Evolutionary conservation across 2,113 vertebrate species (phyloP).

Genomic region (Thalassarche chlororhynchos): DNA sequence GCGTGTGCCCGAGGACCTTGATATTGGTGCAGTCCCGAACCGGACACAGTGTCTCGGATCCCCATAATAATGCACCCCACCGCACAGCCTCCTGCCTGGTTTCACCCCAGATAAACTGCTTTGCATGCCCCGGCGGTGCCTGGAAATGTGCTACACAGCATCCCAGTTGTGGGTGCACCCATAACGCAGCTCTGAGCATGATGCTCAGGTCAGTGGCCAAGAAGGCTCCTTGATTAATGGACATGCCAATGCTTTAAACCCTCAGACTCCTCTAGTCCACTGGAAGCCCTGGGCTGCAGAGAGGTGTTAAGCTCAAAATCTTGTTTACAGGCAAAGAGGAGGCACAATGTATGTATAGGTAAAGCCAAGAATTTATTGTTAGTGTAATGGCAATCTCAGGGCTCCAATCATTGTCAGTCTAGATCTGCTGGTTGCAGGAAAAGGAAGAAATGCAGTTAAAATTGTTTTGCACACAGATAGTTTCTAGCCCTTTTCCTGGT

Average conservation of each 20-base stretch:
- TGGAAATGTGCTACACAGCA: not conserved
- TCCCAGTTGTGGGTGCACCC: not conserved
- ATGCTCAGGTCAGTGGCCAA: not conserved
- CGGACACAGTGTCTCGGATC: accelerated
- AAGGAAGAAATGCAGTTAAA: not conserved
- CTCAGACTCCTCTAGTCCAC: not conserved
- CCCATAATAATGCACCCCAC: not conserved
- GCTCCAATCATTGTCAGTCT: not conserved
- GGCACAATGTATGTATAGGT: not conserved
- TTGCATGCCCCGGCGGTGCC: accelerated
- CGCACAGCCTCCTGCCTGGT: not conserved
- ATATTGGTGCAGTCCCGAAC: too few species aligned
- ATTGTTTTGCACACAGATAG: not conserved
- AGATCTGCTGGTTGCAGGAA: not conserved
- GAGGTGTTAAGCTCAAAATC: not conserved
- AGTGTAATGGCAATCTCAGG: not conserved
- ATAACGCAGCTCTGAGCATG: not conserved
- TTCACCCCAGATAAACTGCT: not conserved
- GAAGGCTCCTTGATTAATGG: not conserved
- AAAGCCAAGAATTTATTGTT: not conserved
- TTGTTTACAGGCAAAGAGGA: not conserved
- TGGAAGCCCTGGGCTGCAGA: not conserved
- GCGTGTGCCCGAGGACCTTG: not conserved
- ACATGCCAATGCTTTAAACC: not conserved
- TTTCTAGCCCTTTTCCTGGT: not conserved